Conservation (phyloP, 2,113 vertebrate species). For the Rutilus rutilus region DNA sequence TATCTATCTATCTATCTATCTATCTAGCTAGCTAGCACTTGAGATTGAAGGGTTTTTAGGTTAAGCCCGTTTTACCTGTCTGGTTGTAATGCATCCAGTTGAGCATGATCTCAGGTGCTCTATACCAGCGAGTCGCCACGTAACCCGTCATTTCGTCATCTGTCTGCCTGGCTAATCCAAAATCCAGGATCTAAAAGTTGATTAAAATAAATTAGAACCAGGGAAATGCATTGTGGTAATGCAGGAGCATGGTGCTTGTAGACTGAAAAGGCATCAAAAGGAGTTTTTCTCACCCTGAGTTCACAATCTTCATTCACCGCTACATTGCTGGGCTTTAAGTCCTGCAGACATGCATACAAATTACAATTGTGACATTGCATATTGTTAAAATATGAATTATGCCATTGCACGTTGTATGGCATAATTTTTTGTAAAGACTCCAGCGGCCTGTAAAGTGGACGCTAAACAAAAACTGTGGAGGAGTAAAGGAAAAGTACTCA, state of each 20-base stretch:
- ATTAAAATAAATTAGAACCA: slow-evolving; percentile 12
- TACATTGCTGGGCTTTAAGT: slow-evolving; percentile 96
- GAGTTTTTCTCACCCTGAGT: slow-evolving; percentile 82
- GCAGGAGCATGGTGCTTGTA: too few relatives aligned
- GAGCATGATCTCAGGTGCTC: slow-evolving; percentile 97
- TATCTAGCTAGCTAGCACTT: too few relatives aligned
- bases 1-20: background rate
- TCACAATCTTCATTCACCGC: slow-evolving; percentile 98
- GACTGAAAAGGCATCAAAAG: background rate
- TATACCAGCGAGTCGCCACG: slow-evolving; percentile 96
- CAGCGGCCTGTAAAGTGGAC: background rate
- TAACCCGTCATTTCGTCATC: slow-evolving; percentile 99
- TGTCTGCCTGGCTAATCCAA: slow-evolving; percentile 93
- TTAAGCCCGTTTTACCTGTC: slow-evolving; percentile 79
- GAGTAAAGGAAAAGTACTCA: slow-evolving; percentile 72
- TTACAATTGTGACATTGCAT: background rate
- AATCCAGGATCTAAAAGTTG: slow-evolving; percentile 88
- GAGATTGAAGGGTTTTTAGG: background rate
- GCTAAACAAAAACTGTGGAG: slow-evolving; percentile 6
- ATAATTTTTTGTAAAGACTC: background rate
- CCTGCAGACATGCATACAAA: slow-evolving; percentile 70
- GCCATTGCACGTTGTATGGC: background rate
- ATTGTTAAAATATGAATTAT: background rate
- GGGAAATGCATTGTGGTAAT: background rate
- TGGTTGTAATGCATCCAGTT: slow-evolving; percentile 99